Base-by-base conservation (phyloP, 2,797 vertebrate species). In the Falco concolor region DNA sequence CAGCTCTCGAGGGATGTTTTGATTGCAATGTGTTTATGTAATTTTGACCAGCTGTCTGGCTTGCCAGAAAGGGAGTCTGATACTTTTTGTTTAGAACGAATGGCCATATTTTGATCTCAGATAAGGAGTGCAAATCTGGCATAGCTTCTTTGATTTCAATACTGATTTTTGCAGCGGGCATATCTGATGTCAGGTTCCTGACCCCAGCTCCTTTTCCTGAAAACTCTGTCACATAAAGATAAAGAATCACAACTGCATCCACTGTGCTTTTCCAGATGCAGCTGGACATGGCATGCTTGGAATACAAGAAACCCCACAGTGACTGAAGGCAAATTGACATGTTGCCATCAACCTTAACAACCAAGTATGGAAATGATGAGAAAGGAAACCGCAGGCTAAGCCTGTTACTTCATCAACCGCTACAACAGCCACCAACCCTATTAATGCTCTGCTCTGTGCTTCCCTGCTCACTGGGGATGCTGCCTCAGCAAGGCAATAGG, bases 331-430 rank as follows among this genome's bases (percentile, higher is more conserved):
- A 78, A 93, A 77, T 12, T 56, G 95, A 79, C 64, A 28, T 40
- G 21, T 83, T 91, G 61, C 54, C 70, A 42, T 52, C 78, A 40
- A 76, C 78, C 53, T 64, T 77, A 72, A 72, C 56, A 68, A 86
- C 69, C 27, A 56, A 77, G 24, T 32, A 42, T 79, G 78, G 73
- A 92, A 89, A 87, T 23, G 9, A 52, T 36, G 70, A 86, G 78
- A 90, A 85, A 73, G 74, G 87, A 94, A 96, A 70, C 23, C 79
- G 81, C 76, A 86, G 83, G 80, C 59, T 76, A 60, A 93, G 45
- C 59, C 69, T 59, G 52, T 86, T 87, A 82, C 75, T 70, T 63
- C 87, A 95, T 84, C 15, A 53, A 56, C 47, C 72, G 67, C 90
- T 82, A 28, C 87, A 87, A 45, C 69, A 83, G 49, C 45, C 75